Percentiles rank a stretch among this genome's conserved stretches.
Conservation (phyloP, 2,888 invertebrate genomes). For the Hofmannophila pseudospretella region DNA sequence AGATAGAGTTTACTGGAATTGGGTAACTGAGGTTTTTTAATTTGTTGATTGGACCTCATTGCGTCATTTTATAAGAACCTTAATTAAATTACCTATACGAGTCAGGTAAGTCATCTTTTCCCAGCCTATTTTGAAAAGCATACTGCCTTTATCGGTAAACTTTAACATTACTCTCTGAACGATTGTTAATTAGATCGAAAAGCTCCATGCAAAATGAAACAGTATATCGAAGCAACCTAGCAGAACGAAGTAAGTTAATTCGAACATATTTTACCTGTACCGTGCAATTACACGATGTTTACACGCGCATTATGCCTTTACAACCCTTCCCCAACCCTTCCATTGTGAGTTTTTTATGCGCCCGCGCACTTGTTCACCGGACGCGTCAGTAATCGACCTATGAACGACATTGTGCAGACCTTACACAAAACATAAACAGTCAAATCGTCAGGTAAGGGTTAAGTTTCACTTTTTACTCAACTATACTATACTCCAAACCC, state of each 20-base stretch:
- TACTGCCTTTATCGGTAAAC: too few species aligned
- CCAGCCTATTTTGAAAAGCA: too few species aligned
- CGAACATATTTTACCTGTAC: slow-evolving; percentile 61
- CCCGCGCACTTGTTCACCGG: slow-evolving; percentile 52
- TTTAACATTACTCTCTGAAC: too few species aligned
- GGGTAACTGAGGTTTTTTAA: too few species aligned
- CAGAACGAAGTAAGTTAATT: slow-evolving; percentile 19
- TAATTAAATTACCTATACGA: too few species aligned
- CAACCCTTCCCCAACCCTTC: slow-evolving; percentile 68
- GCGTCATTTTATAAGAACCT: too few species aligned
- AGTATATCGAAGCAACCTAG: neutral
- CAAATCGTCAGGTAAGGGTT: slow-evolving; percentile 34
- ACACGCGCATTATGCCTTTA: slow-evolving; percentile 67
- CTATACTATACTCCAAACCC: slow-evolving; percentile 40
- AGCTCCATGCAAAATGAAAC: neutral
- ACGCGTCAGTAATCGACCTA: slow-evolving; percentile 44
- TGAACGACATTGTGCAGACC: slow-evolving; percentile 16
- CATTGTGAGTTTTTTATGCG: slow-evolving; percentile 56
- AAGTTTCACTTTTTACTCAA: slow-evolving; percentile 50
- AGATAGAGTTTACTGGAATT: too few species aligned
- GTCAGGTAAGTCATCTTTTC: too few species aligned
- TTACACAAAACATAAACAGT: slow-evolving; percentile 16
- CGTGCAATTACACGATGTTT: slow-evolving; percentile 72
- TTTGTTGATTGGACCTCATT: too few species aligned
- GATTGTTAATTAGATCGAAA: too few species aligned